phyloP scores from a whole-genome alignment of 1,140 invertebrate species.

The Lasioglossum albipes region DNA sequence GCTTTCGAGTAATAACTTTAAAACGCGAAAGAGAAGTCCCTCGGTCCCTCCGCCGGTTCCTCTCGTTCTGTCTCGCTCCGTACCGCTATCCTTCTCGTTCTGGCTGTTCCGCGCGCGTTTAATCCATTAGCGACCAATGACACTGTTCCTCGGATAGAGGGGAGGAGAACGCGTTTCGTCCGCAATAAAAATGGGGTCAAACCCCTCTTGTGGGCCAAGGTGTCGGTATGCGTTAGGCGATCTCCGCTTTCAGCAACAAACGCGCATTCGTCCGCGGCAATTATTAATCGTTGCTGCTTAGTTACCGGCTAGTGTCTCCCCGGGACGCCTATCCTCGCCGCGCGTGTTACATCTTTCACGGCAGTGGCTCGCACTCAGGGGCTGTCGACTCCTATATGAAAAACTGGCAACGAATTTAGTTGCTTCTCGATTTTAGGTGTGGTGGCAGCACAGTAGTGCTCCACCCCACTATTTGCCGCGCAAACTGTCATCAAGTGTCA shows the following conservation, averaged over 20 bases:
- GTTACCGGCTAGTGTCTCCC: too few species aligned
- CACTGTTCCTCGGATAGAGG: slow-evolving; percentile 4
- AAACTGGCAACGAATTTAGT: too few species aligned
- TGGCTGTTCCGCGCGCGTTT: slow-evolving; percentile 14
- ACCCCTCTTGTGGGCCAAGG: slow-evolving; percentile 62
- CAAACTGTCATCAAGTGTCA: too few species aligned
- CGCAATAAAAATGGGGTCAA: slow-evolving; percentile 67
- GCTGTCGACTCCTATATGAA: too few species aligned
- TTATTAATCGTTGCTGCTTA: slow-evolving; percentile 26
- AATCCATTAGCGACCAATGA: slow-evolving; percentile 47
- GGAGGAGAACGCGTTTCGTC: slow-evolving; percentile 47
- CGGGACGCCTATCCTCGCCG: background rate
- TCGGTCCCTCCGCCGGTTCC: slow-evolving; percentile 7
- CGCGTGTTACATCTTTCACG: background rate
- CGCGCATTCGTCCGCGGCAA: slow-evolving; percentile 16
- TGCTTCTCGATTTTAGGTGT: too few species aligned
- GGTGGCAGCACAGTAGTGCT: too few species aligned
- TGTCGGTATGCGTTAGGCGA: slow-evolving; percentile 56
- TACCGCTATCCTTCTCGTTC: background rate
- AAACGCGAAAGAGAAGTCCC: background rate
- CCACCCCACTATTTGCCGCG: too few species aligned
- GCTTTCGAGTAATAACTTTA: slow-evolving; percentile 19
- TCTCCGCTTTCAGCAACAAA: slow-evolving; percentile 50
- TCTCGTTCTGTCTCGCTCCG: slow-evolving; percentile 17
- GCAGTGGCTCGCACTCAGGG: background rate